Percentiles rank a stretch among this genome's conserved stretches.
Evolutionary conservation across 2,113 vertebrate species (phyloP).

Genomic region (Tyrannus savana): DNA sequence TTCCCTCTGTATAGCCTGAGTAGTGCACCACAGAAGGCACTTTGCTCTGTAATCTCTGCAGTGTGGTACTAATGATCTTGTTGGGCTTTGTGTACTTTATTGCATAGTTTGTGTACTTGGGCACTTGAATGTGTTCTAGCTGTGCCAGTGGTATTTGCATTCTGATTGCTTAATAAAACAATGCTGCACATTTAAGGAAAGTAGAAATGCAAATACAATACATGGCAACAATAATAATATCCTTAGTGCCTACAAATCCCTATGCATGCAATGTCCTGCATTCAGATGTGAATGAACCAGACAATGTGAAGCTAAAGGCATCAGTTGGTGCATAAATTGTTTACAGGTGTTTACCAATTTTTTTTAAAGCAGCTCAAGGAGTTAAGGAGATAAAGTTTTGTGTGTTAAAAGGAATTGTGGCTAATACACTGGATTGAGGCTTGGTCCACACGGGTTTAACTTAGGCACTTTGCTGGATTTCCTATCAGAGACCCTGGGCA

Average conservation of each 20-base stretch:
- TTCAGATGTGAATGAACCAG: neutral
- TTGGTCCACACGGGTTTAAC: neutral
- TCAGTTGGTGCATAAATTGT: neutral
- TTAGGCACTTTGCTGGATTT: neutral
- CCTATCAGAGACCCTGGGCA: neutral
- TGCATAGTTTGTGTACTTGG: constrained; percentile 40
- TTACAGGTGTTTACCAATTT: neutral
- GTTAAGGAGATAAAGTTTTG: neutral
- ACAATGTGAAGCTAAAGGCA: neutral
- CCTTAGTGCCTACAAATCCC: neutral
- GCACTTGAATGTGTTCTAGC: constrained; percentile 23
- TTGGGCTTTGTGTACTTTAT: constrained; percentile 57
- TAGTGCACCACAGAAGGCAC: constrained; percentile 6
- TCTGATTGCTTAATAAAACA: constrained; percentile 45
- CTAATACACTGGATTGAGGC: neutral
- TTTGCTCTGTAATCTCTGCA: constrained; percentile 52
- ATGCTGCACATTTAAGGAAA: constrained; percentile 14
- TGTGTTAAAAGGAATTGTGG: neutral
- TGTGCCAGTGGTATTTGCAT: constrained; percentile 29
- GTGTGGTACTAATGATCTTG: constrained; percentile 51
- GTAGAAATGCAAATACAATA: neutral
- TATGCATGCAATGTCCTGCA: rapidly evolving
- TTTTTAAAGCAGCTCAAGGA: neutral
- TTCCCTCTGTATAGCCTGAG: neutral
- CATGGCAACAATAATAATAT: neutral